phyloP scores from a whole-genome alignment of 1,140 invertebrate species.

The Bombus polaris region DNA sequence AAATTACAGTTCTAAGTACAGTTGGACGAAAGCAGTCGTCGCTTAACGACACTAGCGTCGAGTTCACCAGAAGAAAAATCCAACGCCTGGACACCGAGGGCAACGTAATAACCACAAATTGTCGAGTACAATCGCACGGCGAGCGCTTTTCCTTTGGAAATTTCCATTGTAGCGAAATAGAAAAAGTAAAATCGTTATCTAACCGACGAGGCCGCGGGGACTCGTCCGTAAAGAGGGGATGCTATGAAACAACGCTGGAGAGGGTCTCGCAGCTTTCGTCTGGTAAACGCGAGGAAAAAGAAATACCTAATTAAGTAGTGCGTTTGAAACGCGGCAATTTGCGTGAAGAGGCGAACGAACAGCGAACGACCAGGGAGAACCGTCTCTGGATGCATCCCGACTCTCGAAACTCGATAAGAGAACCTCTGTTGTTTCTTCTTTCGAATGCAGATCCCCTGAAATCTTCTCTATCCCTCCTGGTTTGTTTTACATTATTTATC shows the following conservation, averaged over 20 bases:
- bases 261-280: background rate
- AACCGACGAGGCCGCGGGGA: background rate
- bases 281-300: background rate
- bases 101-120: slow-evolving; percentile 37
- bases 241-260: background rate
- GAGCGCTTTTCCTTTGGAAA: background rate
- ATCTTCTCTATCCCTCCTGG: background rate
- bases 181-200: slow-evolving; percentile 19
- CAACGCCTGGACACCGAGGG: background rate
- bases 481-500: background rate
- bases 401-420: slow-evolving; percentile 1
- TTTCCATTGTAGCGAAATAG: slow-evolving; percentile 1
- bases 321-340: slow-evolving; percentile 29
- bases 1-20: background rate
- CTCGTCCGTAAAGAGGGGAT: background rate
- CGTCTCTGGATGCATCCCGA: background rate
- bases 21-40: background rate
- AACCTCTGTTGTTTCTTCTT: background rate
- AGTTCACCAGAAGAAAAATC: slow-evolving; percentile 4
- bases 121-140: background rate
- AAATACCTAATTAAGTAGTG: slow-evolving; percentile 30
- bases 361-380: background rate
- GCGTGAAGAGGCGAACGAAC: background rate
- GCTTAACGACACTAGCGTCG: background rate
- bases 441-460: background rate